These are phyloP conservation scores for Physocephala rufipes DNA, from an alignment of 2,888 invertebrate genomes.

Conservation along the genomic window DNA sequence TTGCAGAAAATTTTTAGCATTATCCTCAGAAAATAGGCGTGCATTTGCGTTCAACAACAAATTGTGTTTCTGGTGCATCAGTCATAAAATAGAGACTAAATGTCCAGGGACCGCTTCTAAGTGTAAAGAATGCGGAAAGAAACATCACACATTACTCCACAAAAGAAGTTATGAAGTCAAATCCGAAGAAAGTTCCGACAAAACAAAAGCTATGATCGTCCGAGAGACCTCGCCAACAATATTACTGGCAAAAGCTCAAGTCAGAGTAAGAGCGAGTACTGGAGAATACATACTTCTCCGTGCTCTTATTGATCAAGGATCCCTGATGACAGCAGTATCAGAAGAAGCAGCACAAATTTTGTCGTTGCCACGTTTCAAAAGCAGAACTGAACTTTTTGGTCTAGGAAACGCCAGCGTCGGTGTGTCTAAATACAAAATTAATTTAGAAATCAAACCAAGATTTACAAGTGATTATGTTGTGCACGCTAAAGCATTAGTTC, in stretches of 20 bases:
- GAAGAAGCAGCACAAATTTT: conserved; percentile 31
- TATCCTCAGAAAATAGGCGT: conserved; percentile 13
- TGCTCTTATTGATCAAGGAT: conserved; percentile 31
- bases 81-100: conserved; percentile 13
- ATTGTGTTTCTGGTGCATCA: conserved; percentile 18
- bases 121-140: conserved; percentile 3
- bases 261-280: conserved; percentile 9
- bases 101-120: not conserved
- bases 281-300: conserved; percentile 25
- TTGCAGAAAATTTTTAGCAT: conserved; percentile 4
- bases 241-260: conserved; percentile 17
- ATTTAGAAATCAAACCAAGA: conserved; percentile 33
- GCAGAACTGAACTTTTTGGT: conserved; percentile 20
- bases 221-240: conserved; percentile 3
- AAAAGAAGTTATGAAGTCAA: conserved; percentile 6
- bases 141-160: conserved; percentile 7
- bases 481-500: conserved; percentile 1
- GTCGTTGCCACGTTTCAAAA: conserved; percentile 25
- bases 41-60: conserved; percentile 11
- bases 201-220: conserved; percentile 2
- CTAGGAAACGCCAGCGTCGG: conserved; percentile 23
- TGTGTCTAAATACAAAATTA: conserved; percentile 25
- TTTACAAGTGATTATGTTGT: conserved; percentile 19
- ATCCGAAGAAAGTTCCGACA: not conserved
- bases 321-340: conserved; percentile 30